Base-by-base conservation (phyloP, 2,888 invertebrate genomes). In the Drymonia ruficornis region DNA sequence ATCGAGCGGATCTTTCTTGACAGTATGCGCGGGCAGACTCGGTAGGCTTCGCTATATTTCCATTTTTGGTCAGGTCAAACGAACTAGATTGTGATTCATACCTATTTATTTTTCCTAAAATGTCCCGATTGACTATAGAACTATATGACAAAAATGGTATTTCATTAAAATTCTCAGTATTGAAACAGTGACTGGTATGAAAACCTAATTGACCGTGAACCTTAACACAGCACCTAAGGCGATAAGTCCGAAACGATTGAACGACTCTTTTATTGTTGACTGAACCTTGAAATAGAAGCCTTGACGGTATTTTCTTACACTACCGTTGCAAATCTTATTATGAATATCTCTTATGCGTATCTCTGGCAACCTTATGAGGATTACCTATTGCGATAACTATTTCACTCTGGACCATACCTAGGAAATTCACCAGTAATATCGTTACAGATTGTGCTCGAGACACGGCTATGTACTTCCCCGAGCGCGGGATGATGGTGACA, bases 381-480 rank as follows among this genome's bases (percentile, higher is more conserved):
- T 31, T 31, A 9, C 9, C 12, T 11, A n/a, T n/a, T 31, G 11
- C 31, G 12, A 31, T 2, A 11, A 31, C 11, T 9, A 11, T 31
- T 31, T 11, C 3, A 11, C 31, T 9, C 31, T 9, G 9, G 31
- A 11, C 31, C 3, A 8, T 9, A 31, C 31, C 12, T 11, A 31
- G 1, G 31, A 31, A 31, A 31, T 31, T 9, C 3, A n/a, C 36
- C 36, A 36, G 4, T 36, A 34, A 34, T n/a, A 11, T 36, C 13
- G 5, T 12, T 63, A 53, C 84, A 95, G 95, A 94, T 78, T 95
- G 95, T 78, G 95, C 94, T n/a, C 90, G 94, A 54, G 95, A 95
- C 78, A 83, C 87, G 19, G 81, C 81, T 60, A 73, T 93, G 54
- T 78, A 89, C 72, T 95, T 93, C 82, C 87, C 85, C 6, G 87